Evolutionary conservation across 2,888 invertebrate species (phyloP), one percentile per base, ranked within the genome.

Genomic region (Heliconius sara): DNA sequence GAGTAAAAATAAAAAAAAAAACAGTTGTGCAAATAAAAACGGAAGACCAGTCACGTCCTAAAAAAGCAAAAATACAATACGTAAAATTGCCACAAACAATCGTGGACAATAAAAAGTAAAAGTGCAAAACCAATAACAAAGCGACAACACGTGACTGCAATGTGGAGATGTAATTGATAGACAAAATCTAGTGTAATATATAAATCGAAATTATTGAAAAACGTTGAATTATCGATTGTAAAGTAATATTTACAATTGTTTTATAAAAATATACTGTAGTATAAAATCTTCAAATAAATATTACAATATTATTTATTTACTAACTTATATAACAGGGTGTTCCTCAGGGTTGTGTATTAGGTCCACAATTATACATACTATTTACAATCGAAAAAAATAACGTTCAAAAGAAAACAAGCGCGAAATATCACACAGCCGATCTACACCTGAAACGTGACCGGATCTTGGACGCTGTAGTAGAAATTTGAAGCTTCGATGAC

Each of bases 401-500:
- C 47, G n/a, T 30, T 73, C 1, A 39, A 30, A 70, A 70, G 52
- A 22, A 66, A 52, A 22, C 22, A 34, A 76, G 76, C 65, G 30
- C 68, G 13, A 34, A 65, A 82, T 65, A 39, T 27, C 47, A 47
- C 60, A 27, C 30, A 47, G 72, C 67, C 43, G 19, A 63, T 68
- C 66, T 83, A 83, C 86, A 95, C 95, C 93, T 95, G 95, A 84
- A 95, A 95, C 30, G 83, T 91, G 83, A 89, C 91, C 43, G 95
- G 90, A 84, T 95, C 96, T 91, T 90, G 94, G n/a, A 96, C 96
- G 85, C 96, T 96, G 92, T 98, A 98, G 87, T 96, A 96, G 91
- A 99, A 96, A 74, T 96, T 97, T 84, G 96, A 96, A 82, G 97
- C 97, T 90, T 98, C 98, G 85, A 99, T 98, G 79, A 98, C 97